phyloP scores from a whole-genome alignment of 1,140 invertebrate genomes.

The Diorhabda sublineata region DNA sequence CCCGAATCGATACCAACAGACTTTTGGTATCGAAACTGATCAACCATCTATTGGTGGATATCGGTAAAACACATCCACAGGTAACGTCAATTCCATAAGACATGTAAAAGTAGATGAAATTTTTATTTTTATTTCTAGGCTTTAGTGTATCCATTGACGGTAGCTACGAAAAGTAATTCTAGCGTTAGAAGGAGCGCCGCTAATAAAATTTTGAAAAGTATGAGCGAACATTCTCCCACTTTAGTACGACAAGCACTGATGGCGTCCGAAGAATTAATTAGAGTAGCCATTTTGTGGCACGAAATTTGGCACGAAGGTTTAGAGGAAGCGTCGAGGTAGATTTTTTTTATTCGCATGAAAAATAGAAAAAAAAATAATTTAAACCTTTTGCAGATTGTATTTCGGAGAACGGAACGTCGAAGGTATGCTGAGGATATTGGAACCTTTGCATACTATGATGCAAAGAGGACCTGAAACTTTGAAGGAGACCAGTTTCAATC shows the following conservation, averaged over 20 bases:
- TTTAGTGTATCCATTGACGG: conserved; percentile 94
- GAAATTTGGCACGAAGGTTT: conserved; percentile 98
- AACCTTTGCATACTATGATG: conserved; percentile 92
- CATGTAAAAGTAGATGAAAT: background rate
- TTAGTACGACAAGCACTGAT: conserved; percentile 91
- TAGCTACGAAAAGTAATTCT: conserved; percentile 93
- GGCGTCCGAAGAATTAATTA: conserved; percentile 95
- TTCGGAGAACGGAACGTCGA: conserved; percentile 93
- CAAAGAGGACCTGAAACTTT: conserved; percentile 90
- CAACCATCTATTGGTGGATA: conserved; percentile 89
- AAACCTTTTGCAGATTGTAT: conserved; percentile 61
- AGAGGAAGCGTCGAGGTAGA: conserved; percentile 83
- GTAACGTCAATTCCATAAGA: conserved; percentile 38
- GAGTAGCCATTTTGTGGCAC: conserved; percentile 98
- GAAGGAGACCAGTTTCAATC: conserved; percentile 96
- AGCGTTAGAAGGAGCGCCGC: conserved; percentile 78
- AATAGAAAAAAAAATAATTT: conserved; percentile 8
- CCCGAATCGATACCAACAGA: conserved; percentile 91
- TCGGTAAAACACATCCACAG: conserved; percentile 79
- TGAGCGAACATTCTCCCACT: conserved; percentile 89
- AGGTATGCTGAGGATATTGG: conserved; percentile 93
- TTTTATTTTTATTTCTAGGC: conserved; percentile 58
- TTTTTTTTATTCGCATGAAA: background rate
- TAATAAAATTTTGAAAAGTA: conserved; percentile 90
- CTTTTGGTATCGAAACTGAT: conserved; percentile 85